Base-by-base conservation (phyloP, 2,113 vertebrate species). In the Hyla sarda region DNA sequence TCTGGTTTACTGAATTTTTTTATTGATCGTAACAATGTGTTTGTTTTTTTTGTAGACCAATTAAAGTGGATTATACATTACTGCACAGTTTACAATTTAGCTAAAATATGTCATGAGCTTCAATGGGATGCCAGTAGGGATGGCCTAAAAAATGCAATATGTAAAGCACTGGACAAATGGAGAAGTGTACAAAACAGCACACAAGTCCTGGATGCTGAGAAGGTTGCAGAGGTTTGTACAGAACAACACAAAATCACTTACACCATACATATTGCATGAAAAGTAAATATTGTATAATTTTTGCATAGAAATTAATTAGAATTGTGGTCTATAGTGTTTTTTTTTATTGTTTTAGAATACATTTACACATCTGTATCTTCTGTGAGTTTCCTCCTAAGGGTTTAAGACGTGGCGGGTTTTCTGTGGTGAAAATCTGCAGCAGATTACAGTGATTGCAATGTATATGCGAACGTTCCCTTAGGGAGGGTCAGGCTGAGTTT, bases 11-110 rank as follows among this genome's bases (percentile, higher is more conserved):
- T n/a, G n/a, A n/a, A 8, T 76, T 50, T 50, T 14, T 32, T 14
- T 9, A 21, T 69, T 79, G 14, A n/a, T 5, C 41, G 11, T 82
- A 21, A 12, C 9, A 25, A 8, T 67, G 62, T 16, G 19, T 50
- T 73, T 41, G 60, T 7, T 87, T 82, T 88, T 82, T n/a, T 56
- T 60, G 56, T 76, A 94, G 91, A 90, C 23, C 60, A 90, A 2
- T 74, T 90, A 73, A 62, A 89, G 52, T 91, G 90, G 88, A 56
- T 82, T 84, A 89, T 88, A 87, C 89, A 86, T 45, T 92, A 87
- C n/a, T 82, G 89, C 48, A n/a, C 90, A 80, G 71, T 91, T 75
- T 90, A 89, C 56, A 91, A 89, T 85, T 81, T 92, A 88, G 86
- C 85, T 79, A 87, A 89, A 81, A 88, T 92, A 88, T 90, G 52